A percentile compares a stretch with the other conserved stretches of the same genome.
phyloP scores from a whole-genome alignment of 2,113 vertebrate genomes.

The Perognathus longimembris region DNA sequence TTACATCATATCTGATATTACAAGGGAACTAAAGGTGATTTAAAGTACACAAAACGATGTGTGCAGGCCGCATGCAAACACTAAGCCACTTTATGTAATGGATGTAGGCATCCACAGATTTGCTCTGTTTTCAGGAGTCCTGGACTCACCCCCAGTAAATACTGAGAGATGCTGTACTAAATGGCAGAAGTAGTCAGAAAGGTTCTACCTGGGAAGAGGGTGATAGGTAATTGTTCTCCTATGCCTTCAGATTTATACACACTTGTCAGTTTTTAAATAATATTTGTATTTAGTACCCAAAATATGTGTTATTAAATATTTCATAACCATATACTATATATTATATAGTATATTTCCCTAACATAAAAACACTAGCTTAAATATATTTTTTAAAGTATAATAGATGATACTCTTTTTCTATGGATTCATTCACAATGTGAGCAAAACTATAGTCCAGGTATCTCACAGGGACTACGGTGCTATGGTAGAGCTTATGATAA shows the following conservation, averaged over 20 bases:
- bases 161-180: neutral
- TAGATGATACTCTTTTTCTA: neutral
- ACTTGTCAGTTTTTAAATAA: neutral
- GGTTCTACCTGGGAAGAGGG: neutral
- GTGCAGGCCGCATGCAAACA: neutral
- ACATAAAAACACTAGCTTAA: neutral
- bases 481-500: too few species aligned
- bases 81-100: neutral
- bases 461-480: too few species aligned
- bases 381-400: neutral
- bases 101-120: neutral
- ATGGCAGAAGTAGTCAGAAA: neutral
- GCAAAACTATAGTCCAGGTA: neutral
- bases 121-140: neutral
- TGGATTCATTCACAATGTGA: neutral
- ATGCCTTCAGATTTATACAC: neutral
- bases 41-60: too few species aligned
- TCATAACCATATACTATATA: constrained; percentile 1
- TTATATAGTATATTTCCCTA: neutral
- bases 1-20: too few species aligned
- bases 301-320: neutral
- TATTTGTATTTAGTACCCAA: neutral
- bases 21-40: too few species aligned
- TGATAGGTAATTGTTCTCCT: neutral
- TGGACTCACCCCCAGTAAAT: neutral